These are phyloP conservation scores for Mionectes olivaceus DNA, from an alignment of 2,797 vertebrate genomes.

Conservation along the genomic window DNA sequence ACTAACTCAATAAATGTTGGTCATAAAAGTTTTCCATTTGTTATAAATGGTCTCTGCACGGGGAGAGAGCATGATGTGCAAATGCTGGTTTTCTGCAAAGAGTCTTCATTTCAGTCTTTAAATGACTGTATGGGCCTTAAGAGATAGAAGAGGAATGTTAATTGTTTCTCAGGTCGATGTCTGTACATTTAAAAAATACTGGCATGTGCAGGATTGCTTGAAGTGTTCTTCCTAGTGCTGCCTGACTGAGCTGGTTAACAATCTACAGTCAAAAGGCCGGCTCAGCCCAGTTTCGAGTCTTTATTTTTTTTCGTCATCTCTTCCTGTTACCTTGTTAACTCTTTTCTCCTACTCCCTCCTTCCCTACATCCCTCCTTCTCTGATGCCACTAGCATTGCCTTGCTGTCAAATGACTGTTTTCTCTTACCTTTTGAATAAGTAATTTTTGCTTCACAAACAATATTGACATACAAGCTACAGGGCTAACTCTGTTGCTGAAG, in stretches of 20 bases:
- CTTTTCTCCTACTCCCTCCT: too few species aligned
- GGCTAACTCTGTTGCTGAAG: not conserved
- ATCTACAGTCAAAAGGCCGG: not conserved
- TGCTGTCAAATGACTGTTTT: not conserved
- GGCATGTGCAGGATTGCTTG: not conserved
- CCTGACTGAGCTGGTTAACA: not conserved
- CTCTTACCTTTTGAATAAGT: not conserved
- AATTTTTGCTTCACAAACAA: not conserved
- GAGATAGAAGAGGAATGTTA: not conserved
- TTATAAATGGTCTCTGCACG: accelerated
- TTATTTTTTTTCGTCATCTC: not conserved
- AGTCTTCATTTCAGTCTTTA: not conserved
- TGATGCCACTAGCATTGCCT: not conserved
- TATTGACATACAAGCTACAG: not conserved
- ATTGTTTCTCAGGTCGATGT: not conserved
- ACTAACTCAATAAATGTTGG: not conserved
- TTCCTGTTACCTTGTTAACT: not conserved
- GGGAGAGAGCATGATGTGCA: not conserved
- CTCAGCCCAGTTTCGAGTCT: not conserved
- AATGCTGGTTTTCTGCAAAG: not conserved
- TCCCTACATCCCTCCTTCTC: not conserved
- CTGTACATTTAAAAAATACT: not conserved
- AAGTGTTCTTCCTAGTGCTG: not conserved
- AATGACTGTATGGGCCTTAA: not conserved
- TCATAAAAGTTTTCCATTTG: not conserved